Percentiles rank a stretch among this genome's conserved stretches.
These are phyloP conservation scores for Saturnia pavonia DNA, from an alignment of 2,888 invertebrate species.

Conservation along the genomic window DNA sequence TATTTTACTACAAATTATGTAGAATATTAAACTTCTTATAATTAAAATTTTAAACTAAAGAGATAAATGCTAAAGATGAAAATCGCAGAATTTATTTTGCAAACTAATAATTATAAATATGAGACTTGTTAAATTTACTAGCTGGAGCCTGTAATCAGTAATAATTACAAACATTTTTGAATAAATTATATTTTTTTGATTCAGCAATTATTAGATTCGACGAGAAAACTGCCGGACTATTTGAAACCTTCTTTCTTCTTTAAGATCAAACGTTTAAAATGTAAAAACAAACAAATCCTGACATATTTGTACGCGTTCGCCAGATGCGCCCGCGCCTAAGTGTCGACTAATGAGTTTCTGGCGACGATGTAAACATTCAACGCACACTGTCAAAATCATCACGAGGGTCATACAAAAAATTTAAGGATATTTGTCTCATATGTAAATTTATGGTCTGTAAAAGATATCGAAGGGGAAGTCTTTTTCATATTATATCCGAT, in stretches of 20 bases:
- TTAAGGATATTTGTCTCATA: conserved; percentile 42
- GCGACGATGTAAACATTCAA: conserved; percentile 77
- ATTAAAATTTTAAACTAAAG: no score
- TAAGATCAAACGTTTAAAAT: conserved; percentile 20
- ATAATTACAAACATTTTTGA: neutral
- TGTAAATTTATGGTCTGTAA: conserved; percentile 31
- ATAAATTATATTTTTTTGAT: neutral
- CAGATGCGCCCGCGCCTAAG: conserved; percentile 67
- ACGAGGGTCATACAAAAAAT: conserved; percentile 50
- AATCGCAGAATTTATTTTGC: no score
- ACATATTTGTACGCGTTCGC: conserved; percentile 51
- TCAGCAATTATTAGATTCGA: neutral
- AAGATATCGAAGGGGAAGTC: conserved; percentile 20
- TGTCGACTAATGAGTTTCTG: conserved; percentile 75
- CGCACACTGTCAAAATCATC: conserved; percentile 71
- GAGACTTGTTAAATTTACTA: neutral
- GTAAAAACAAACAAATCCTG: conserved; percentile 22
- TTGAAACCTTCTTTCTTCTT: conserved; percentile 14
- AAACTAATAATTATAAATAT: neutral
- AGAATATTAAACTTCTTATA: no score
- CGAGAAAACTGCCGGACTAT: neutral
- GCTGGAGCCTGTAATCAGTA: neutral
- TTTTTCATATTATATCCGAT: conserved; percentile 19
- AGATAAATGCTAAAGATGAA: no score
- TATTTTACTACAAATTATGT: no score